Evolutionary conservation across 2,888 invertebrate genomes (phyloP).

Genomic region (Keiferia lycopersicella): DNA sequence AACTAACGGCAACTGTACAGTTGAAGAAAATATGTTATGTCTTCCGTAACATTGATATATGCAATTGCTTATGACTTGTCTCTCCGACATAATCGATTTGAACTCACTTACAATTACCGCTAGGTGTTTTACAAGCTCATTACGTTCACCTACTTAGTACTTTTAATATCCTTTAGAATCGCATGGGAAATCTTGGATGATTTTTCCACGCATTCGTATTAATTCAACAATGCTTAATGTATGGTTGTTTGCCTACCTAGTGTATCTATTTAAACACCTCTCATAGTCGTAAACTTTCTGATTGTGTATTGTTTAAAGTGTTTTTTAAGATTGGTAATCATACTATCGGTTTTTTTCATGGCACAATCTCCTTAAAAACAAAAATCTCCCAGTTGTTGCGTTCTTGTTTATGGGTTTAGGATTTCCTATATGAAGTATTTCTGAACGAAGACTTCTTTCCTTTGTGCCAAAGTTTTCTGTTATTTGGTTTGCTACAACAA

Average conservation of each 20-base stretch:
- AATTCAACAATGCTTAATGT: not conserved
- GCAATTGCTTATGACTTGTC: not conserved
- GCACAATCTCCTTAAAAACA: too few species aligned
- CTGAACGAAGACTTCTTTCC: too few species aligned
- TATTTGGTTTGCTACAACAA: too few species aligned
- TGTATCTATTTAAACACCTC: constrained; percentile 3
- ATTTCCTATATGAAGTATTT: too few species aligned
- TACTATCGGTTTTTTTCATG: not conserved
- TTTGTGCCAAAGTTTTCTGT: too few species aligned
- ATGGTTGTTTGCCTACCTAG: not conserved
- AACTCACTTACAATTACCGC: not conserved
- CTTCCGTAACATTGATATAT: too few species aligned
- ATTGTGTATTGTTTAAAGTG: not conserved
- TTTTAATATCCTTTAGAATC: not conserved
- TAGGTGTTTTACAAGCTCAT: not conserved
- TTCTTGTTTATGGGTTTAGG: too few species aligned
- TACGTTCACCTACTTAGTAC: not conserved
- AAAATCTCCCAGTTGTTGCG: too few species aligned
- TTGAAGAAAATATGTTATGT: too few species aligned
- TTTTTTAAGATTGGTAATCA: not conserved
- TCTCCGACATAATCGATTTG: not conserved
- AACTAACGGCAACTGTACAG: too few species aligned
- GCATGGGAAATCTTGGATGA: not conserved
- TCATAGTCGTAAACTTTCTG: not conserved
- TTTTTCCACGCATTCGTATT: constrained; percentile 1